These are phyloP conservation scores for Lineus longissimus DNA, from an alignment of 1,140 invertebrate genomes.

Conservation along the genomic window DNA sequence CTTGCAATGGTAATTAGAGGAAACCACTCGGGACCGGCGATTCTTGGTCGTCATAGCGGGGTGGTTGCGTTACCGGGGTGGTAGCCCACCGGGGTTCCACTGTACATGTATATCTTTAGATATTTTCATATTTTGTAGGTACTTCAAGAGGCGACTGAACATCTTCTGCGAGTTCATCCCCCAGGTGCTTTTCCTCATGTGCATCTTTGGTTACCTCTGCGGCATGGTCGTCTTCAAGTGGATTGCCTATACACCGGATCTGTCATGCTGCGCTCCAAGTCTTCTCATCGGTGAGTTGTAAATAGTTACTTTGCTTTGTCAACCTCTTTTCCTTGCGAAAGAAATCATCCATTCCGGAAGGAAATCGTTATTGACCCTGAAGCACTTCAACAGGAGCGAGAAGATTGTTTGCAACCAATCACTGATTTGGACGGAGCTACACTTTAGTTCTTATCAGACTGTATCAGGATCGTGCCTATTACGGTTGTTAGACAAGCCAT, in stretches of 20 bases:
- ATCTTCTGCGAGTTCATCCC: slow-evolving; percentile 89
- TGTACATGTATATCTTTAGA: neutral
- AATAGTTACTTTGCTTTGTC: neutral
- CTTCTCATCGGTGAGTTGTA: slow-evolving; percentile 58
- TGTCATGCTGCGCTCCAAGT: slow-evolving; percentile 58
- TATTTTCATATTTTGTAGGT: slow-evolving; percentile 48
- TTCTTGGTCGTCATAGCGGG: too few species aligned
- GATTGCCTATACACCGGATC: slow-evolving; percentile 57
- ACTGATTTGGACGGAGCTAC: too few species aligned
- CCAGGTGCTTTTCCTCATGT: slow-evolving; percentile 82
- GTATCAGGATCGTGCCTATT: too few species aligned
- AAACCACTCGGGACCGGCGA: too few species aligned
- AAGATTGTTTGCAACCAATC: too few species aligned
- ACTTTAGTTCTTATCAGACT: too few species aligned
- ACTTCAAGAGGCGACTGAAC: slow-evolving; percentile 72
- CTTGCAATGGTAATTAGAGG: too few species aligned
- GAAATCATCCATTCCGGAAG: too few species aligned
- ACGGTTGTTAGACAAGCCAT: too few species aligned
- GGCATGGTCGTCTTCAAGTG: slow-evolving; percentile 86
- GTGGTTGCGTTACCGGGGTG: too few species aligned
- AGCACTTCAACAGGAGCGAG: too few species aligned
- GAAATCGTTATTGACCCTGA: too few species aligned
- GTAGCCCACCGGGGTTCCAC: neutral
- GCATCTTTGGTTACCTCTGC: slow-evolving; percentile 90
- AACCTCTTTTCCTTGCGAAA: neutral